Evolutionary conservation across 2,797 vertebrate species (phyloP), one percentile per base, ranked within the genome.

Genomic region (Novumbra hubbsi): DNA sequence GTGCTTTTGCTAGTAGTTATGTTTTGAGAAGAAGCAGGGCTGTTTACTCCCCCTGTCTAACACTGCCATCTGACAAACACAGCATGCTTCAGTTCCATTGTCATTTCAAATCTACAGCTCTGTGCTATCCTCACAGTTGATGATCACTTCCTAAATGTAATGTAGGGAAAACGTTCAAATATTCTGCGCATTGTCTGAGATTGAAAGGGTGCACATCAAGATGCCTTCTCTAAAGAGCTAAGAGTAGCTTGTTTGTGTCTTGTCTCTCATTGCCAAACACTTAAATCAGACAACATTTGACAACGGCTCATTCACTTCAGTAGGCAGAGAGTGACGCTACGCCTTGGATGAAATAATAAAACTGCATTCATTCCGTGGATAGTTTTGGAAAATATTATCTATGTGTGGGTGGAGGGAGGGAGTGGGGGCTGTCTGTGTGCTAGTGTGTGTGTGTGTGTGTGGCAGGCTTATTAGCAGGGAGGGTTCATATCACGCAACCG

Each of bases 351-450:
- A 85, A 90, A 90, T 79, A 90, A 91, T 87, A 85, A 86, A 85
- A 80, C 3, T 77, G 80, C 85, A 88, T 85, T 88, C 81, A 80
- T 84, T 90, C 92, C 90, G 86, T 88, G 83, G 81, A 82, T 15
- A 76, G 81, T 79, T 80, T 76, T 84, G 75, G 78, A 85, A 80
- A 89, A 76, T 70, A 38, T 57, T 82, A 81, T 86, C 80, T 76
- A 83, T 84, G 83, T 84, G 55, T 34, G 21, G 0, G 50, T 64
- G 70, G 64, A 24, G 45, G 70, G 64, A 24, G 45, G 34, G 34
- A 27, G 52, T 28, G 30, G 71, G 67, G 49, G 15, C 45, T 62
- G 55, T 72, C 64, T 67, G 66, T 63, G 52, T 71, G 71, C 49
- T 34, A n/a, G 41, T 70, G n/a, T 65, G 38, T 0, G 34, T 34